Base-by-base conservation (phyloP, 2,113 vertebrate genomes). In the Halichoerus grypus region DNA sequence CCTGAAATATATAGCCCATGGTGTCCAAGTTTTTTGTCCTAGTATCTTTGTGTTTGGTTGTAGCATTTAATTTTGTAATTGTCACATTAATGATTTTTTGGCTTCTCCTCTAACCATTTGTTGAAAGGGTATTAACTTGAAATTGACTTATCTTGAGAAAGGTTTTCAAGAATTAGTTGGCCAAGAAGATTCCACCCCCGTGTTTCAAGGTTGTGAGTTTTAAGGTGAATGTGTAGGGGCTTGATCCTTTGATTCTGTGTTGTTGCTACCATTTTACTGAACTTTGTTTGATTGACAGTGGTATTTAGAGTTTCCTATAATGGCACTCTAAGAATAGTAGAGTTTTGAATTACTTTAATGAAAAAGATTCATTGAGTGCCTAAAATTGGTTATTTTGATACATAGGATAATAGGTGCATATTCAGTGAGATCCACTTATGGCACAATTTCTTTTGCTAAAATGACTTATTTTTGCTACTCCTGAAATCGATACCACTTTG, bases 371-470 rank as follows among this genome's bases (percentile, higher is more conserved):
- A 97, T 42, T 24, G 94, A 97, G 85, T 88, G 31, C 72, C 90
- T 91, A 67, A 95, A 97, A 97, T 94, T 95, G n/a, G 93, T 95
- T 97, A 97, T 96, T 97, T 92, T 95, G 94, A 91, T 93, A 94
- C 0, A 4, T 46, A 55, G 10, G 57, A 74, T 97, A 96, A 94
- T 85, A 95, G 95, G 59, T 81, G 65, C 10, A 33, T 93, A 42
- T 94, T 97, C 93, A 91, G 88, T 63, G 85, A 96, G 84, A 96
- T 77, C 77, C 81, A 95, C 96, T 98, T 97, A 81, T 2, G 15
- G 87, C 7, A 74, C 80, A 96, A 93, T 98, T 97, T 96, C 77
- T 77, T 95, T 96, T 95, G 93, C 77, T 96, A 88, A 95, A 94
- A 90, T 97, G 91, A 96, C 76, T 84, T 81, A 91, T 90, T 97